These are phyloP conservation scores for Choloepus hoffmanni DNA, from an alignment of 2,113 vertebrate genomes.

Conservation along the genomic window DNA sequence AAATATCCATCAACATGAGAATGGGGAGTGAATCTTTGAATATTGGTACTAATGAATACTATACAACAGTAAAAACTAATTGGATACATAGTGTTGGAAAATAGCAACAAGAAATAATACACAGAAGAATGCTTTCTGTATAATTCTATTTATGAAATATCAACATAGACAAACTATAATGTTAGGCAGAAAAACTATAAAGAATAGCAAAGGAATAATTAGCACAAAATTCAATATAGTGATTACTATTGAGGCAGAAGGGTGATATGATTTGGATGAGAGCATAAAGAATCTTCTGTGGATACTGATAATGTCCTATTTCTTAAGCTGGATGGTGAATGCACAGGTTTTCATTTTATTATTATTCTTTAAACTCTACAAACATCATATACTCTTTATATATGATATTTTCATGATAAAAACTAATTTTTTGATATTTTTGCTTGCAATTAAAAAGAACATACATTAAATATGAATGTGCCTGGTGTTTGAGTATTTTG, in stretches of 20 bases:
- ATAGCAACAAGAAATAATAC: not conserved
- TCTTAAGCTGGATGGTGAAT: not conserved
- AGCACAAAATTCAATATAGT: not conserved
- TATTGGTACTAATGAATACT: not conserved
- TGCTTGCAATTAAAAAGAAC: conserved; percentile 7
- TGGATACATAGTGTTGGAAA: not conserved
- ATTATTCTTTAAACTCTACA: not conserved
- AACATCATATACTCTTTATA: not conserved
- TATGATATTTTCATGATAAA: conserved; percentile 29
- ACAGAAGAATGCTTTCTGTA: not conserved
- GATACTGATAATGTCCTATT: not conserved
- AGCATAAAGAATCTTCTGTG: not conserved
- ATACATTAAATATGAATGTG: not conserved
- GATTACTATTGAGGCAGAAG: not conserved
- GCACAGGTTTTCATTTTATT: not conserved
- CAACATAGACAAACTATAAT: not conserved
- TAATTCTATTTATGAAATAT: not conserved
- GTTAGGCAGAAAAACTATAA: not conserved
- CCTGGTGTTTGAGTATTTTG: conserved; percentile 10
- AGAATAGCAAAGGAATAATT: not conserved
- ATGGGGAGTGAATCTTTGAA: not conserved
- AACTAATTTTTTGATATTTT: conserved; percentile 38
- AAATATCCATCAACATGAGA: not conserved
- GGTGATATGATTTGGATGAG: not conserved
- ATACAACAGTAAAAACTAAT: not conserved